phyloP scores from a whole-genome alignment of 1,140 invertebrate species.

The silkworm (Bombyx mori) region ASM3026992v2 NC_085128.1:56001-56500 shows the following conservation, averaged over 20 bases:
- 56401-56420: too few species aligned
- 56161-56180: constrained; percentile 94
- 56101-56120: constrained; percentile 93
- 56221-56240: constrained; percentile 94
- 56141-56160: constrained; percentile 95
- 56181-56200: constrained; percentile 91
- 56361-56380: too few species aligned
- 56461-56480: too few species aligned
- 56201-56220: constrained; percentile 89
- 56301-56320: constrained; percentile 1
- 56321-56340: too few species aligned
- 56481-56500: too few species aligned
- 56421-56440: too few species aligned
- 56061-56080: constrained; percentile 90
- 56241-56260: constrained; percentile 70
- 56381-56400: too few species aligned
- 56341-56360: too few species aligned
- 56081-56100: constrained; percentile 95
- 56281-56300: constrained; percentile 80
- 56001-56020: constrained; percentile 18
- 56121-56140: constrained; percentile 93
- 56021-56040: constrained; percentile 11
- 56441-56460: too few species aligned
- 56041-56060: constrained; percentile 75
- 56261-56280: constrained; percentile 73